Conservation (phyloP, 2,113 vertebrate species). For the Sceloporus undulatus region DNA sequence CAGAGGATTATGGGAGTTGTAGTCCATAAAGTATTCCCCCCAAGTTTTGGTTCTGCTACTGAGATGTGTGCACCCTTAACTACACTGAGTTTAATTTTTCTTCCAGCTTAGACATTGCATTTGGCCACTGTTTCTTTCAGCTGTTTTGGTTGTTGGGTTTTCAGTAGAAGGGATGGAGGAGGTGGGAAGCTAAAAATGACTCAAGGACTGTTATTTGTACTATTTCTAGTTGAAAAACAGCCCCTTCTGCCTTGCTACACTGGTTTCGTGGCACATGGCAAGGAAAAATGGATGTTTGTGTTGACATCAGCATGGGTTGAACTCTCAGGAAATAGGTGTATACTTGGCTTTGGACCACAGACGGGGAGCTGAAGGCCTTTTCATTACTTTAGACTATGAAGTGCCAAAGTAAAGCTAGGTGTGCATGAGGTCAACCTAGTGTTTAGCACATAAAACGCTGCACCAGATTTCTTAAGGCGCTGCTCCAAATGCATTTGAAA, state of each 20-base stretch:
- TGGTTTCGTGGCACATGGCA: neutral
- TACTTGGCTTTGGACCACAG: neutral
- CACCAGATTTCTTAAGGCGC: neutral
- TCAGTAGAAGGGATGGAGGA: no score
- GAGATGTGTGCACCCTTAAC: no score
- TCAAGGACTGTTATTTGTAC: neutral
- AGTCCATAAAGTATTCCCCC: no score
- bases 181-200: neutral
- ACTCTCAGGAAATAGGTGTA: slow-evolving; percentile 5
- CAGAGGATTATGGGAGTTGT: no score
- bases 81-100: no score
- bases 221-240: neutral
- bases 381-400: slow-evolving; percentile 3
- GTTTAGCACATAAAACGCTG: slow-evolving; percentile 35
- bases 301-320: neutral
- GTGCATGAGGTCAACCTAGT: neutral
- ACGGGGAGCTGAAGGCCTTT: slow-evolving; percentile 29
- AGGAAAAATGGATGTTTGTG: slow-evolving; percentile 26
- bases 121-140: neutral
- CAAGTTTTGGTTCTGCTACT: no score
- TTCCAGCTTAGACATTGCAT: neutral
- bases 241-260: neutral
- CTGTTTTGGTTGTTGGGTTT: slow-evolving; percentile 12
- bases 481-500: slow-evolving; percentile 16
- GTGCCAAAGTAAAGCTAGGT: slow-evolving; percentile 23